Conservation (phyloP, 35 echinoderm and acorn worm species). For the Eucidaris tribuloides region DNA sequence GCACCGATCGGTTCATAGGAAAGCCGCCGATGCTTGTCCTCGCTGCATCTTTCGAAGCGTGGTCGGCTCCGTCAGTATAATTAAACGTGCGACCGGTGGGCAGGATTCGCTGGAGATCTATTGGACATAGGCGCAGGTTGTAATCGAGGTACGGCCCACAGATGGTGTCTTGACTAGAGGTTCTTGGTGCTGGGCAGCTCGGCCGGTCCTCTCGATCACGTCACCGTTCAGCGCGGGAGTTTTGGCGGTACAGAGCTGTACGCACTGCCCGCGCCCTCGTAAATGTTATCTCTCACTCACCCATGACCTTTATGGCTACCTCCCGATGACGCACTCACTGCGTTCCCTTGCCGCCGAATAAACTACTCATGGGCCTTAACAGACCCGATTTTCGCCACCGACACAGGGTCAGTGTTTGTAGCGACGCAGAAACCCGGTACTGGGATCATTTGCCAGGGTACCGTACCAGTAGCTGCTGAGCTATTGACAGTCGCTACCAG, state of each 20-base stretch:
- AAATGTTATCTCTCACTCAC: conserved; percentile 20
- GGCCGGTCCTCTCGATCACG: neutral
- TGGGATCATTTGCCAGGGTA: too few species aligned
- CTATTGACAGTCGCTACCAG: too few species aligned
- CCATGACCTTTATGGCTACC: conserved; percentile 13
- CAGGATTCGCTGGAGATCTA: conserved; percentile 80
- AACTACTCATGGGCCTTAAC: conserved; percentile 34
- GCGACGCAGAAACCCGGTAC: too few species aligned
- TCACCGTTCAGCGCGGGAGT: neutral
- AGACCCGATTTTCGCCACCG: conserved; percentile 45
- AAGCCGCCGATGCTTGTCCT: conserved; percentile 33
- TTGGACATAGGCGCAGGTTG: conserved; percentile 74
- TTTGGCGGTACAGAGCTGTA: conserved; percentile 84
- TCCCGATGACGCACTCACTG: neutral
- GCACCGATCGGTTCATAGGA: conserved; percentile 24
- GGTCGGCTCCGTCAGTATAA: conserved; percentile 69
- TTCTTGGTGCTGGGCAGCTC: neutral
- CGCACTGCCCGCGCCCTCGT: conserved; percentile 66
- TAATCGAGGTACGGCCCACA: conserved; percentile 1
- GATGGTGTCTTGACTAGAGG: conserved; percentile 18
- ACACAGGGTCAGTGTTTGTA: too few species aligned
- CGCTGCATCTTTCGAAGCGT: conserved; percentile 47
- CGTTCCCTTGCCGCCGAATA: conserved; percentile 20
- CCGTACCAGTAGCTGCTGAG: too few species aligned
- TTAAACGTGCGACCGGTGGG: conserved; percentile 90